Base-by-base conservation (phyloP, 1,140 invertebrate genomes). In the Drosophila orena region DNA sequence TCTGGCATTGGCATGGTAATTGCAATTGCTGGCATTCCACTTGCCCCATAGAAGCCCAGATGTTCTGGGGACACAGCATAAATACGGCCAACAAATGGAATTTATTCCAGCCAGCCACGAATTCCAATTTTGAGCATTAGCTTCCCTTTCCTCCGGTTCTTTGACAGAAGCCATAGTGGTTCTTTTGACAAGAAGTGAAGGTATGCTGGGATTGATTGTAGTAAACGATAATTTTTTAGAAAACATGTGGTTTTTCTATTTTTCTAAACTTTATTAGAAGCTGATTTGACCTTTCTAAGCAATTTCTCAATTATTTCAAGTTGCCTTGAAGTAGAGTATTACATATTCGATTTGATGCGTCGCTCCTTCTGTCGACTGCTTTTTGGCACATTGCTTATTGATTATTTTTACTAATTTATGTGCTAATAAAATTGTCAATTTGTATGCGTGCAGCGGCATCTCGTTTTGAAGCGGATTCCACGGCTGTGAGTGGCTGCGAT, bases 391-490 rank as follows among this genome's bases (percentile, higher is more conserved):
- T 88, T 78, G 78, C 81, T 88, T 86, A 86, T 86, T 86, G 81
- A 86, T 86, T 86, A 86, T 86, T 86, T 86, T 75, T 60, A 88
- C 83, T 86, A 86, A 86, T 86, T 86, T 86, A 86, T 86, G 81
- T 88, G 79, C 81, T 76, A 88, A 86, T 86, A 86, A 86, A 86
- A 86, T 81, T 88, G 81, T 88, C 84, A 81, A 86, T 81, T 84
- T 84, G 81, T 84, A 84, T 84, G 81, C 81, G 81, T 77, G 81
- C 83, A 81, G 46, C 46, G 53, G 53, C 42, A 46, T 56, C 57
- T 71, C 44, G 66, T 58, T 71, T 72, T 59, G 69, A 43, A 57
- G 38, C 17, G 46, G 58, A 72, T 75, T 75, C 46, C 55, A 44
- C 11, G 27, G 38, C 50, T 49, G 43, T 50, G 52, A 75, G 53